phyloP scores from a whole-genome alignment of 2,888 invertebrate species.

The Poecilobothrus nobilitatus region DNA sequence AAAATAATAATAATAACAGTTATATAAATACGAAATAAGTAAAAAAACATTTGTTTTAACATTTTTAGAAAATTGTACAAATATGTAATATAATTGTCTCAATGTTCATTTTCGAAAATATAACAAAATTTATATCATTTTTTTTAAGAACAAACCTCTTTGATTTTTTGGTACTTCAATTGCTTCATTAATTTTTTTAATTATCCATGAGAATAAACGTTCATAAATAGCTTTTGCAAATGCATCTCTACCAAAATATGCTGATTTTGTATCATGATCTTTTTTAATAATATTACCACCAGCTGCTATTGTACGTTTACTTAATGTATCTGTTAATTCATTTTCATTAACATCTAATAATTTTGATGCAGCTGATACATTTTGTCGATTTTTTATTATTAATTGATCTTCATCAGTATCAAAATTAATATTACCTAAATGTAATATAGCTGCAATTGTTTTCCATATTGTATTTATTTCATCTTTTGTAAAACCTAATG shows the following conservation, averaged over 20 bases:
- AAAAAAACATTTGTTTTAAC: no score
- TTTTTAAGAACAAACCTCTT: slow-evolving; percentile 30
- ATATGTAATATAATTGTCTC: no score
- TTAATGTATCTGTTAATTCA: slow-evolving; percentile 66
- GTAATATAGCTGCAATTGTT: slow-evolving; percentile 79
- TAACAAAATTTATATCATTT: no score
- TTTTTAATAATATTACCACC: slow-evolving; percentile 88
- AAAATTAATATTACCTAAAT: slow-evolving; percentile 56
- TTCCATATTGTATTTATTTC: slow-evolving; percentile 84
- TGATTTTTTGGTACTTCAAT: slow-evolving; percentile 61
- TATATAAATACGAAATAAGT: no score
- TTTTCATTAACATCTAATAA: slow-evolving; percentile 56
- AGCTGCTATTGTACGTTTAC: slow-evolving; percentile 84
- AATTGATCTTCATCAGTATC: slow-evolving; percentile 55
- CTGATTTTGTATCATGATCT: slow-evolving; percentile 75
- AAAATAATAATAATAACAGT: no score
- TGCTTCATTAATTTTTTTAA: slow-evolving; percentile 80
- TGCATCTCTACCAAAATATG: slow-evolving; percentile 83
- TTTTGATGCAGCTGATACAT: slow-evolving; percentile 54
- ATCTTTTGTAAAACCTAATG: slow-evolving; percentile 66
- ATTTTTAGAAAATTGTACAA: no score
- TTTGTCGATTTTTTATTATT: slow-evolving; percentile 51
- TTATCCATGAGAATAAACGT: slow-evolving; percentile 89
- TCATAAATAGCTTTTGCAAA: slow-evolving; percentile 90
- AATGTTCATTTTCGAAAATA: no score